These are phyloP conservation scores for Sorex maritimensis DNA, from an alignment of 2,797 vertebrate genomes.

Conservation along the genomic window DNA sequence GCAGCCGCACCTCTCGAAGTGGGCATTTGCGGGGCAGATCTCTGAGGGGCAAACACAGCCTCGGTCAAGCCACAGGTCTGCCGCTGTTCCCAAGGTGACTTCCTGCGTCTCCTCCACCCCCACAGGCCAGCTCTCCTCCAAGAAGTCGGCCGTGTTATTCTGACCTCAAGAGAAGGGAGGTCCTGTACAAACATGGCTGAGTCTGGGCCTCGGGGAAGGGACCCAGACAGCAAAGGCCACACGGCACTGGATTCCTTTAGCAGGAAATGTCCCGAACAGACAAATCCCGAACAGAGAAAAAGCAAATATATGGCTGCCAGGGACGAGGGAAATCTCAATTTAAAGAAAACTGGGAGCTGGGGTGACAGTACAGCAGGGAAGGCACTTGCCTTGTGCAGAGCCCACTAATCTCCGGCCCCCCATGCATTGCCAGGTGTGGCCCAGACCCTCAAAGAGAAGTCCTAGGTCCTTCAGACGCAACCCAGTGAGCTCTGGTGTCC, in stretches of 20 bases:
- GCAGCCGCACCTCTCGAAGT: conserved; percentile 92
- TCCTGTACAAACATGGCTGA: too few species aligned
- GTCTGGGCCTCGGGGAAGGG: background rate
- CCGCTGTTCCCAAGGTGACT: background rate
- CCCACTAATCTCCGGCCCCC: too few species aligned
- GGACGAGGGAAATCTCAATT: background rate
- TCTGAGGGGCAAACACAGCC: conserved; percentile 57
- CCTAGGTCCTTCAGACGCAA: background rate
- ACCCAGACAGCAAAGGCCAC: background rate
- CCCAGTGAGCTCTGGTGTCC: background rate
- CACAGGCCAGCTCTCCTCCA: conserved; percentile 17
- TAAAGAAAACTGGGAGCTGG: too few species aligned
- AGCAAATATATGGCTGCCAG: background rate
- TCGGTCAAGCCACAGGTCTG: too few species aligned
- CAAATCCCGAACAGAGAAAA: background rate
- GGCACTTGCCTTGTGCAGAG: too few species aligned
- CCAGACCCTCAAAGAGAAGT: background rate
- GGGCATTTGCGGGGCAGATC: conserved; percentile 89
- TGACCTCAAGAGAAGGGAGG: background rate
- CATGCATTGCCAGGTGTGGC: too few species aligned
- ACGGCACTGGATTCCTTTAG: background rate
- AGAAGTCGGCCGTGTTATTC: background rate
- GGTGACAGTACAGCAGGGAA: too few species aligned
- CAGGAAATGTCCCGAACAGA: background rate
- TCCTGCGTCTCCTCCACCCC: background rate